phyloP scores from a whole-genome alignment of 1,140 invertebrate genomes.

The Drosophila jambulina region DNA sequence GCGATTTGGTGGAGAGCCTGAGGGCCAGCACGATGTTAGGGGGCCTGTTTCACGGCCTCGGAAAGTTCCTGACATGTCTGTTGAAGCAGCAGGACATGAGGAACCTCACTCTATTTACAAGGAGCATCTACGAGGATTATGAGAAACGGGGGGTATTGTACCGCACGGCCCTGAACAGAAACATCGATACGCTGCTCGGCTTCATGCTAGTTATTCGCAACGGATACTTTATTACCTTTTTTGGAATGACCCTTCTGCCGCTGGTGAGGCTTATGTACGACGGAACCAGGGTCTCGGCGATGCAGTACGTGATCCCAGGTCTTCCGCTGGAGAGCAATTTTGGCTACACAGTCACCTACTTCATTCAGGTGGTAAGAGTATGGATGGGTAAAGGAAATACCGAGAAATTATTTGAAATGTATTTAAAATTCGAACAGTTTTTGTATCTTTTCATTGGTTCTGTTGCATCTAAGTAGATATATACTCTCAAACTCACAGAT shows the following conservation, averaged over 20 bases:
- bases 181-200: conserved; percentile 36
- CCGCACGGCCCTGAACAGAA: conserved; percentile 17
- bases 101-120: conserved; percentile 2
- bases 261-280: conserved; percentile 27
- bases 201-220: conserved; percentile 34
- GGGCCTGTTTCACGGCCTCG: conserved; percentile 23
- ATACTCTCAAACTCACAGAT: conserved; percentile 3
- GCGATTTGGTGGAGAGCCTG: conserved; percentile 46
- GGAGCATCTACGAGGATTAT: conserved; percentile 39
- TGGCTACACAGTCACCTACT: conserved; percentile 43
- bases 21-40: conserved; percentile 58
- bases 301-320: conserved; percentile 58
- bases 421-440: too few species aligned
- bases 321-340: conserved; percentile 42
- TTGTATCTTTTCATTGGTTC: background rate
- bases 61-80: conserved; percentile 38
- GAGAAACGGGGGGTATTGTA: conserved; percentile 20
- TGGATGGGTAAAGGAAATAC: background rate
- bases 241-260: conserved; percentile 36
- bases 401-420: background rate
- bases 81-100: conserved; percentile 38
- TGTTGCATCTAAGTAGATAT: background rate
- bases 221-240: conserved; percentile 46
- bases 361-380: conserved; percentile 42
- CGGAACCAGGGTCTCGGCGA: conserved; percentile 47